Evolutionary conservation across 2,888 invertebrate species (phyloP).

Genomic region (Apamea sordens): DNA sequence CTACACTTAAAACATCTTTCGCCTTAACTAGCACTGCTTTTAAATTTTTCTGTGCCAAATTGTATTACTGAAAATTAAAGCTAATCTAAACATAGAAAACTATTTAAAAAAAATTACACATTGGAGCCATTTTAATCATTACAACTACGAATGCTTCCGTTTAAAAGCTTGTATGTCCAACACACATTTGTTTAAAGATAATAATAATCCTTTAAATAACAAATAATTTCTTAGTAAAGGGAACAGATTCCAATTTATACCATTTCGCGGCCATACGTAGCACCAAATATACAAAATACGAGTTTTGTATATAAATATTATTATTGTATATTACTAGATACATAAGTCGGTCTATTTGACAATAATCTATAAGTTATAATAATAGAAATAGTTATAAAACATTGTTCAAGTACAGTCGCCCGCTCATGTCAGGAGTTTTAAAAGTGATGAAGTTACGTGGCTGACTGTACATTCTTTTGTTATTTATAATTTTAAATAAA

Average conservation of each 20-base stretch:
- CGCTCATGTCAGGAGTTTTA: not conserved
- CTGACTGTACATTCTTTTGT: conserved; percentile 30
- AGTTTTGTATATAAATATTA: conserved; percentile 55
- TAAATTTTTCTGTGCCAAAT: conserved; percentile 12
- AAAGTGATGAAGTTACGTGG: not conserved
- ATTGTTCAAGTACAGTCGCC: conserved; percentile 37
- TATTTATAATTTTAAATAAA: conserved; percentile 47
- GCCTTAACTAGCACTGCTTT: not conserved
- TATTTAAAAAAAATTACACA: not conserved
- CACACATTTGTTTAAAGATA: conserved; percentile 9
- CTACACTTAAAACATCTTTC: not conserved
- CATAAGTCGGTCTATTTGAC: conserved; percentile 46
- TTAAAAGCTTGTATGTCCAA: conserved; percentile 14
- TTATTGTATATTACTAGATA: conserved; percentile 51
- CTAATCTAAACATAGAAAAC: not conserved
- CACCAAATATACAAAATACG: conserved; percentile 63
- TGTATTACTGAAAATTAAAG: not conserved
- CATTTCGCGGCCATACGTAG: conserved; percentile 61
- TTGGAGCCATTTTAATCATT: not conserved
- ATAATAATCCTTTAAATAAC: conserved; percentile 5
- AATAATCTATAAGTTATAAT: conserved; percentile 42
- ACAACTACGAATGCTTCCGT: not conserved
- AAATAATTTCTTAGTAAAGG: conserved; percentile 9
- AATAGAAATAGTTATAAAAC: conserved; percentile 14
- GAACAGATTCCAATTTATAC: conserved; percentile 31